Conservation (phyloP, 2,113 vertebrate genomes). For the Australoheros scitulus region DNA sequence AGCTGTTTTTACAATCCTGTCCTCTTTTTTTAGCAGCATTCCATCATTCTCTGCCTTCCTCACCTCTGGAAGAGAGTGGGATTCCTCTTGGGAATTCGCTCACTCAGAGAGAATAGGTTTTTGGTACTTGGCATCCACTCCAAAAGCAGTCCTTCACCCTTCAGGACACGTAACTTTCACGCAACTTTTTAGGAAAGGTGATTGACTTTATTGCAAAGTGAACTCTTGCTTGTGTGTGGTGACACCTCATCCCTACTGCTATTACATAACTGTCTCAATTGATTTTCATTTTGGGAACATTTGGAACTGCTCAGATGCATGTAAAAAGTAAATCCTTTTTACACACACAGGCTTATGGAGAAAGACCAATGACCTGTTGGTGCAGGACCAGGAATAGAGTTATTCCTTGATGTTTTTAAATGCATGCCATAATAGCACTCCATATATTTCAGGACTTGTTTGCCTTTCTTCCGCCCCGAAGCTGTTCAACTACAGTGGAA, state of each 20-base stretch:
- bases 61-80: constrained; percentile 59
- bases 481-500: constrained; percentile 58
- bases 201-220: constrained; percentile 28
- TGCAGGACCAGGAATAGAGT: constrained; percentile 56
- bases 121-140: constrained; percentile 34
- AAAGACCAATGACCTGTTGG: constrained; percentile 64
- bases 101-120: constrained; percentile 8
- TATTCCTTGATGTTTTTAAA: constrained; percentile 67
- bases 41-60: constrained; percentile 52
- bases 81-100: constrained; percentile 47
- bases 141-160: constrained; percentile 19
- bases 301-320: constrained; percentile 64
- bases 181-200: constrained; percentile 18
- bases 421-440: constrained; percentile 58
- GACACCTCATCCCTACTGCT: constrained; percentile 45
- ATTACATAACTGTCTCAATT: constrained; percentile 54
- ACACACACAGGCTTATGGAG: constrained; percentile 15
- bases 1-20: constrained; percentile 81
- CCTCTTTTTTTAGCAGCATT: constrained; percentile 64
- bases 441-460: constrained; percentile 70
- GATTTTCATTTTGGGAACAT: constrained; percentile 64
- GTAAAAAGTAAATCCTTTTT: constrained; percentile 55
- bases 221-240: constrained; percentile 7
- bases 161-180: constrained; percentile 17
- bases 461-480: constrained; percentile 58